Conservation (phyloP, 2,113 vertebrate species). For the Lophotis ruficrista region DNA sequence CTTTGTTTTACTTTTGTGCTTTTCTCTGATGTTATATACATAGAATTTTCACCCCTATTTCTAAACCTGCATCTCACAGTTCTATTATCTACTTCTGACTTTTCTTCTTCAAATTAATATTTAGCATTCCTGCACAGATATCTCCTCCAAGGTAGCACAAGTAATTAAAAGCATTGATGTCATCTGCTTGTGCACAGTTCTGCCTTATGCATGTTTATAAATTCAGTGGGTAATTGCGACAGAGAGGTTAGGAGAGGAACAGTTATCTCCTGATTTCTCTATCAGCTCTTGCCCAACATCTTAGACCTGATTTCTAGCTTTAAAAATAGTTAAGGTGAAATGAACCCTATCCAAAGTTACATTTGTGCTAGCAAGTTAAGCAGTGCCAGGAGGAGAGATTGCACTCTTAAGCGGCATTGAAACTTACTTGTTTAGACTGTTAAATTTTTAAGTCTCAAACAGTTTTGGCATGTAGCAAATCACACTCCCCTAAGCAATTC, state of each 20-base stretch:
- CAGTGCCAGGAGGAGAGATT: background rate
- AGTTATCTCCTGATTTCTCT: background rate
- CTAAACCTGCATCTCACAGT: background rate
- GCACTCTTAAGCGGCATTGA: background rate
- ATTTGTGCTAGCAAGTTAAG: background rate
- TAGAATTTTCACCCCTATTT: background rate
- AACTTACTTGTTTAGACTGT: background rate
- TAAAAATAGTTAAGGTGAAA: background rate
- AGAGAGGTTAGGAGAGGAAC: background rate
- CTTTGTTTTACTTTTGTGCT: background rate
- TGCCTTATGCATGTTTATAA: background rate
- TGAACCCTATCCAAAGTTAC: background rate
- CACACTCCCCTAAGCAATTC: background rate
- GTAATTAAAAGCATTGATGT: background rate
- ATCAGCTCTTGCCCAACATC: background rate
- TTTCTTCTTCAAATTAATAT: background rate
- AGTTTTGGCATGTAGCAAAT: background rate
- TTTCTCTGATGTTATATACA: background rate
- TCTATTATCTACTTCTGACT: background rate
- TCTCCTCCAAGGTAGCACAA: background rate
- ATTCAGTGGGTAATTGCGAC: background rate
- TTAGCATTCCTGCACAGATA: background rate
- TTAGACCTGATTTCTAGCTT: background rate
- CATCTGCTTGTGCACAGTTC: background rate
- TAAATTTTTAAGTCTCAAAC: background rate